A percentile compares a stretch with the other conserved stretches of the same genome.
phyloP scores from a whole-genome alignment of 2,113 vertebrate species.

The Forbesichthys papilliferus region DNA sequence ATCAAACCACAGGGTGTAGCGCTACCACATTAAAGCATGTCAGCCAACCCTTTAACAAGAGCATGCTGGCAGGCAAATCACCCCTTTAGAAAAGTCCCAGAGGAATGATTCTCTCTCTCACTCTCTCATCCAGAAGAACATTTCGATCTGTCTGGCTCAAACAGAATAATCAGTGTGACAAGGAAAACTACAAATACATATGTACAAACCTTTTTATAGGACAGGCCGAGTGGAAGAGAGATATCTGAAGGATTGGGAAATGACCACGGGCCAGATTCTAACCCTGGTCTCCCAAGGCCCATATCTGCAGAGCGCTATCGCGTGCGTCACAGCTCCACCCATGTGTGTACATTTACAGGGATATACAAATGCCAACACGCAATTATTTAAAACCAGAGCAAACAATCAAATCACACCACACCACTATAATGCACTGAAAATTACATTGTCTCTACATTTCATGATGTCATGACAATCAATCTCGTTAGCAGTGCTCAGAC shows the following conservation, averaged over 20 bases:
- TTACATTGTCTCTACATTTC: no score
- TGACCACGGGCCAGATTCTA: no score
- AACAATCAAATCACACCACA: no score
- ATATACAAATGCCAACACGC: neutral
- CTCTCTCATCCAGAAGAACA: neutral
- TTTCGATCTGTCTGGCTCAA: slow-evolving; percentile 18
- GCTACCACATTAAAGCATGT: slow-evolving; percentile 69
- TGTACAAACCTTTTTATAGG: neutral
- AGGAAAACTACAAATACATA: slow-evolving; percentile 14
- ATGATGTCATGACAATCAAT: no score
- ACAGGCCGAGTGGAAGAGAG: no score
- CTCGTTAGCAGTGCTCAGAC: no score
- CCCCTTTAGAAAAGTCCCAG: slow-evolving; percentile 58
- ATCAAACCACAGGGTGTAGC: slow-evolving; percentile 66
- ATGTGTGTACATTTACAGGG: neutral
- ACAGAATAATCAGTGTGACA: slow-evolving; percentile 58
- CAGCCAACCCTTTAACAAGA: slow-evolving; percentile 65
- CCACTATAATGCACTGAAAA: no score
- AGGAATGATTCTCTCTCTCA: slow-evolving; percentile 27
- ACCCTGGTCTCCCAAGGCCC: no score
- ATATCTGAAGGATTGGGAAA: no score
- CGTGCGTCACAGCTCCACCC: no score
- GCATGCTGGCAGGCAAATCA: slow-evolving; percentile 69
- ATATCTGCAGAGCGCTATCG: no score
- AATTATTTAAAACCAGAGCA: neutral